Conservation (phyloP, 2,888 invertebrate genomes). For the Nymphalis urticae region DNA sequence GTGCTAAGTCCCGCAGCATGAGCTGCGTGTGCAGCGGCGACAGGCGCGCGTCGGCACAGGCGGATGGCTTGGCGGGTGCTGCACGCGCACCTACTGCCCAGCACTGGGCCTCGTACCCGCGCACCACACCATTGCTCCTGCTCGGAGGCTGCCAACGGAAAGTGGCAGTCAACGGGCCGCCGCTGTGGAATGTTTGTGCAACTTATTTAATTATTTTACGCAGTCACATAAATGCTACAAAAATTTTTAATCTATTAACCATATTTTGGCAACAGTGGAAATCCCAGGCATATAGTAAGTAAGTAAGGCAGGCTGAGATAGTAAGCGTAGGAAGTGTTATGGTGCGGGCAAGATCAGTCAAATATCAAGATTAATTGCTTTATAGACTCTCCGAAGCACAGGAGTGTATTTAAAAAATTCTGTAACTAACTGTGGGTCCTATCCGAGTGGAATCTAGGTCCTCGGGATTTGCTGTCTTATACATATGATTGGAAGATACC, state of each 20-base stretch:
- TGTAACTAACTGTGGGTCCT: no score
- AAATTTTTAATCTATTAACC: no score
- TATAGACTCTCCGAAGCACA: neutral
- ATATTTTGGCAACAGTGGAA: no score
- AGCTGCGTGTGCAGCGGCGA: conserved; percentile 80
- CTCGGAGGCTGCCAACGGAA: conserved; percentile 91
- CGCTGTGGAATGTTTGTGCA: conserved; percentile 44
- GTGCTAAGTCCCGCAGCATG: conserved; percentile 77
- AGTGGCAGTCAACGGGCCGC: conserved; percentile 79
- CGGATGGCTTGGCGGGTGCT: conserved; percentile 65
- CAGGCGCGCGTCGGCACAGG: conserved; percentile 78
- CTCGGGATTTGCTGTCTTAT: no score
- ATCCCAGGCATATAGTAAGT: no score
- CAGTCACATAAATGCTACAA: no score
- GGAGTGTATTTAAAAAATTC: neutral
- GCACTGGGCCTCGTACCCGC: conserved; percentile 87
- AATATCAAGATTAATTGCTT: neutral
- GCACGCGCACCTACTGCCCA: conserved; percentile 74
- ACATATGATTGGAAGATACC: no score
- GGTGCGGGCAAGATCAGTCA: neutral
- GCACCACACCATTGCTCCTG: conserved; percentile 87
- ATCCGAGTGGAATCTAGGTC: no score
- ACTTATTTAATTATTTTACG: neutral
- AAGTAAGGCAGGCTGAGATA: no score
- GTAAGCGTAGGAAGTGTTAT: no score